These are phyloP conservation scores for Paramisgurnus dabryanus DNA, from an alignment of 2,113 vertebrate species.

Conservation along the genomic window DNA sequence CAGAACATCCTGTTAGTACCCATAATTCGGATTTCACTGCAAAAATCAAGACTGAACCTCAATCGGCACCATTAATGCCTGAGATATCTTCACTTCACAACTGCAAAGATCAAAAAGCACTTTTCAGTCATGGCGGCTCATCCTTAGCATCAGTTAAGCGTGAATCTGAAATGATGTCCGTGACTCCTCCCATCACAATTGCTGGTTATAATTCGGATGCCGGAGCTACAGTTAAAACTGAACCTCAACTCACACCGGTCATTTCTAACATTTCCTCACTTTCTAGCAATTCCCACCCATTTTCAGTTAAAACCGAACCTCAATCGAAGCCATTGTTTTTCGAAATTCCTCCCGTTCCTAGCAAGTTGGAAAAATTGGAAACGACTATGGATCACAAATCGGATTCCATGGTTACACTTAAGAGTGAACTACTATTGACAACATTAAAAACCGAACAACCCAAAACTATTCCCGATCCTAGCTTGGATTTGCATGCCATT, in stretches of 20 bases:
- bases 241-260: not conserved
- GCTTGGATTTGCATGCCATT: too few species aligned
- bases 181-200: too few species aligned
- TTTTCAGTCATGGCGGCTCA: not conserved
- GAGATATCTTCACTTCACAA: not conserved
- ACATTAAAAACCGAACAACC: not conserved
- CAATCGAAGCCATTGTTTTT: too few species aligned
- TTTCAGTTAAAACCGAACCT: not conserved
- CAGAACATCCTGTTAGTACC: not conserved
- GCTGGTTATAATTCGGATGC: too few species aligned
- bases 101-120: not conserved
- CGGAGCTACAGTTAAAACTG: not conserved
- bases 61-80: not conserved
- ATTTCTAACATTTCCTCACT: not conserved
- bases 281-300: not conserved
- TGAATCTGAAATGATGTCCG: not conserved
- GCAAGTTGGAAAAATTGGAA: not conserved
- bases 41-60: slow-evolving; percentile 18
- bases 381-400: not conserved
- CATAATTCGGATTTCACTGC: not conserved
- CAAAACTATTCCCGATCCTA: not conserved
- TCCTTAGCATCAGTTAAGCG: not conserved
- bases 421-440: not conserved
- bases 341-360: too few species aligned
- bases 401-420: not conserved